Conservation (phyloP, 30 jellyfish, hydroid and myxozoan genomes). For the Hydractinia symbiolongicarpus region DNA sequence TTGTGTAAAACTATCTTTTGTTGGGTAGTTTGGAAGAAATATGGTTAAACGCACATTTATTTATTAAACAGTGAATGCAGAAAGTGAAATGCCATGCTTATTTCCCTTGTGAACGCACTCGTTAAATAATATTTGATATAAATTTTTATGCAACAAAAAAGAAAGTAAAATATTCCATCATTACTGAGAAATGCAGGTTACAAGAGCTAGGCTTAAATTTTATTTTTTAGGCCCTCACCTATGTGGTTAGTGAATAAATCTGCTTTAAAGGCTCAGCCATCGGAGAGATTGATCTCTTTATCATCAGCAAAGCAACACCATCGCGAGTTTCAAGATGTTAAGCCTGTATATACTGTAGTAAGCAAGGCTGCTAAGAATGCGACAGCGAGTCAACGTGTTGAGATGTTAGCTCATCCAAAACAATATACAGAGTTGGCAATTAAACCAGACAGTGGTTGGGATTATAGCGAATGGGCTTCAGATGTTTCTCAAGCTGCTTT, state of each 20-base stretch:
- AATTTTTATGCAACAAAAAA: no score
- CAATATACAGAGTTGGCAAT: conserved; percentile 57
- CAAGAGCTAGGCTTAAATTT: no score
- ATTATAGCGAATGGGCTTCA: conserved; percentile 95
- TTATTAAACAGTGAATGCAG: no score
- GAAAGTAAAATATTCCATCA: no score
- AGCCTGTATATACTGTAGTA: conserved; percentile 68
- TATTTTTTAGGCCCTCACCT: conserved; percentile 66
- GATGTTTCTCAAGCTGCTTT: conserved; percentile 94
- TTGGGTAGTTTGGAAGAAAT: no score
- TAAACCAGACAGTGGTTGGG: conserved; percentile 91
- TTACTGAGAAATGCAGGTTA: no score
- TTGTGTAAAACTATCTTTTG: no score
- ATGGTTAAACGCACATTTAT: no score
- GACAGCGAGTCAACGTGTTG: conserved; percentile 58
- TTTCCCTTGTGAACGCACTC: no score
- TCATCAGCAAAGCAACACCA: conserved; percentile 68
- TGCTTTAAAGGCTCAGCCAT: conserved; percentile 48
- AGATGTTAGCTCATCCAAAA: conserved; percentile 64
- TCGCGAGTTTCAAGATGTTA: conserved; percentile 58
- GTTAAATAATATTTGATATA: no score
- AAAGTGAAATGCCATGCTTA: no score
- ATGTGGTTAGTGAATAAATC: conserved; percentile 76
- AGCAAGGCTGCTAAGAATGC: conserved; percentile 75
- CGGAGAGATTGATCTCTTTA: conserved; percentile 46